These are phyloP conservation scores for Pachyseris speciosa DNA, from an alignment of 64 coral and sea anemone species.

Conservation along the genomic window DNA sequence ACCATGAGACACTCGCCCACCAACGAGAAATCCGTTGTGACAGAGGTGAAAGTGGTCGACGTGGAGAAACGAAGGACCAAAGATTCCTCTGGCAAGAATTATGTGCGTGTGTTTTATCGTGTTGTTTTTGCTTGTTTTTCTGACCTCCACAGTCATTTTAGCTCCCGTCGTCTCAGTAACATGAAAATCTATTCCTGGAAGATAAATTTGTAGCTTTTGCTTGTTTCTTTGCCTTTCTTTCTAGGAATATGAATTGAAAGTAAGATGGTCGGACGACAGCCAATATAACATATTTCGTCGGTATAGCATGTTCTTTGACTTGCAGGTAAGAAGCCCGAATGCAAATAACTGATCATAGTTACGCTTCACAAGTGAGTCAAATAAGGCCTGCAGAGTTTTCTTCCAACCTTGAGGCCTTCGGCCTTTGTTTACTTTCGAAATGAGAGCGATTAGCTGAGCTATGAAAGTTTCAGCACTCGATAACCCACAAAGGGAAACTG, in stretches of 20 bases:
- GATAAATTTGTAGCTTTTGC: neutral
- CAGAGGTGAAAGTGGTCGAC: slow-evolving; percentile 33
- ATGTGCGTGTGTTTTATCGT: neutral
- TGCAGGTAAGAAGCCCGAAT: slow-evolving; percentile 59
- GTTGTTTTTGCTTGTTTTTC: neutral
- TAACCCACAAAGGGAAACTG: neutral
- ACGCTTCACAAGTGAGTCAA: neutral
- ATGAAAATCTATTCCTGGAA: neutral
- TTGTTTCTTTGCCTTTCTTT: neutral
- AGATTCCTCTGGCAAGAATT: slow-evolving; percentile 31
- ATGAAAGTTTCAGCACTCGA: neutral
- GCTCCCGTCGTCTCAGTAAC: too few species aligned
- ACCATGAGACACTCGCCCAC: slow-evolving; percentile 34
- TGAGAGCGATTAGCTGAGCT: neutral
- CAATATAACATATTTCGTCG: slow-evolving; percentile 82
- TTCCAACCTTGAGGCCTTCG: neutral
- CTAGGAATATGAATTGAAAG: slow-evolving; percentile 80
- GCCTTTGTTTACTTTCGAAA: neutral
- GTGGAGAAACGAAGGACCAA: slow-evolving; percentile 22
- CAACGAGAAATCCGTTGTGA: neutral
- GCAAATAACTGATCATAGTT: neutral
- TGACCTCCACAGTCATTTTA: neutral
- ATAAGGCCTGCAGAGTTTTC: neutral
- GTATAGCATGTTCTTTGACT: slow-evolving; percentile 95
- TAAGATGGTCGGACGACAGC: slow-evolving; percentile 82